Conservation (phyloP, 1,140 invertebrate species). For the Branchinecta lynchi region DNA sequence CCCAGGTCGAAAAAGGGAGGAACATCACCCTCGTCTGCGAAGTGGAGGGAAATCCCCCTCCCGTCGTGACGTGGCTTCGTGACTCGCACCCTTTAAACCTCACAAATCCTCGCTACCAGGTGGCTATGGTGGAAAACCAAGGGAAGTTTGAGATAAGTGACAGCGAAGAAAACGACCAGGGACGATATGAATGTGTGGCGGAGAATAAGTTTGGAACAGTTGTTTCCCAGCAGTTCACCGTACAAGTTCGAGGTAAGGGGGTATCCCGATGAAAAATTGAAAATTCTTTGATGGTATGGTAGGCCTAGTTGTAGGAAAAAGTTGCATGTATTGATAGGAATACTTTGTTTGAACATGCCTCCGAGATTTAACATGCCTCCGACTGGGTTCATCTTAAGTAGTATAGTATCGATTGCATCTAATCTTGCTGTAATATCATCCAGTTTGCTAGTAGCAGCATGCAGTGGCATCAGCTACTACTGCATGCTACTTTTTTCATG, state of each 20-base stretch:
- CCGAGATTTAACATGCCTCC: no score
- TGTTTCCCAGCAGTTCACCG: constrained; percentile 64
- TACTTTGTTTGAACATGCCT: no score
- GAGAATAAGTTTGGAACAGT: constrained; percentile 79
- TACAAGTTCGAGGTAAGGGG: constrained; percentile 82
- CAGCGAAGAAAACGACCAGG: constrained; percentile 75
- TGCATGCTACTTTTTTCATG: no score
- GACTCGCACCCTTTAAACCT: constrained; percentile 76
- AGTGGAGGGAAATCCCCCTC: constrained; percentile 65
- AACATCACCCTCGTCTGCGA: constrained; percentile 70
- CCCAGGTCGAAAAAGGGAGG: constrained; percentile 91
- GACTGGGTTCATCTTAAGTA: no score
- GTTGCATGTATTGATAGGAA: no score
- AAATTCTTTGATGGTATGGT: no score
- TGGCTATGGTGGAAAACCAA: constrained; percentile 31
- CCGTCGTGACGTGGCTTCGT: constrained; percentile 79
- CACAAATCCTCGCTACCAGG: constrained; percentile 59
- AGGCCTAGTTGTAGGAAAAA: no score
- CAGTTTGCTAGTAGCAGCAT: no score
- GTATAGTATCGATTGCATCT: no score
- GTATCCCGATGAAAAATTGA: no score
- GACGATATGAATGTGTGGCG: constrained; percentile 84
- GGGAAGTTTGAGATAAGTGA: constrained; percentile 80
- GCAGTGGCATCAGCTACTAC: no score
- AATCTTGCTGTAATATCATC: no score